Conservation (phyloP, 2,888 invertebrate species). For the Shargacucullia verbasci region DNA sequence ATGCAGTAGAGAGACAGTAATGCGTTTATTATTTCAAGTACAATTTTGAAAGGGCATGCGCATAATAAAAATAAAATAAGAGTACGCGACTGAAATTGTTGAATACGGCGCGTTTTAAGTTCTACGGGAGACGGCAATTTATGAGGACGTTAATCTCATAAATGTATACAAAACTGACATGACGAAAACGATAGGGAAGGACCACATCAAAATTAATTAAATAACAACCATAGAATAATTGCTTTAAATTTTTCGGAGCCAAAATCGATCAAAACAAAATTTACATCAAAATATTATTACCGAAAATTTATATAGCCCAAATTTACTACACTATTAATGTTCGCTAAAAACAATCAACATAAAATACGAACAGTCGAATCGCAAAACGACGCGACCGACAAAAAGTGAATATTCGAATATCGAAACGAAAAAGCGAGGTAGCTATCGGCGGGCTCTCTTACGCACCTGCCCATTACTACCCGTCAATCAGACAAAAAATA, state of each 20-base stretch:
- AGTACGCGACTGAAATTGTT: constrained; percentile 41
- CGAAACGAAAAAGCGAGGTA: constrained; percentile 84
- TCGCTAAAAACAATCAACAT: constrained; percentile 69
- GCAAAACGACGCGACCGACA: constrained; percentile 77
- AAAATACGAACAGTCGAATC: constrained; percentile 69
- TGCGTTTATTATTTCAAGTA: constrained; percentile 45
- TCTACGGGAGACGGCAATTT: constrained; percentile 26
- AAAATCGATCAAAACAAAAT: constrained; percentile 21
- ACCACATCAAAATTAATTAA: constrained; percentile 40
- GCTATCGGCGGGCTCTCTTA: constrained; percentile 80
- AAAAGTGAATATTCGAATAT: constrained; percentile 76
- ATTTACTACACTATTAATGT: constrained; percentile 69
- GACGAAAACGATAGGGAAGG: constrained; percentile 12
- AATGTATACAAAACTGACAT: constrained; percentile 29
- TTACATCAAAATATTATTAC: constrained; percentile 16
- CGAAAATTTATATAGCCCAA: constrained; percentile 52
- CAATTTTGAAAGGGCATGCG: constrained; percentile 41
- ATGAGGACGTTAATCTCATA: constrained; percentile 29
- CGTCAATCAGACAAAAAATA: constrained; percentile 89
- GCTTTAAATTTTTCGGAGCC: constrained; percentile 7
- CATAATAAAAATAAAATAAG: constrained; percentile 36
- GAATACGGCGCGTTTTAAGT: constrained; percentile 27
- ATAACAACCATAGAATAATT: constrained; percentile 16
- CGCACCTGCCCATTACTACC: constrained; percentile 88
- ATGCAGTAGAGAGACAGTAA: constrained; percentile 45